These are phyloP conservation scores for Lycaon pictus DNA, from an alignment of 2,113 vertebrate species.

Conservation along the genomic window DNA sequence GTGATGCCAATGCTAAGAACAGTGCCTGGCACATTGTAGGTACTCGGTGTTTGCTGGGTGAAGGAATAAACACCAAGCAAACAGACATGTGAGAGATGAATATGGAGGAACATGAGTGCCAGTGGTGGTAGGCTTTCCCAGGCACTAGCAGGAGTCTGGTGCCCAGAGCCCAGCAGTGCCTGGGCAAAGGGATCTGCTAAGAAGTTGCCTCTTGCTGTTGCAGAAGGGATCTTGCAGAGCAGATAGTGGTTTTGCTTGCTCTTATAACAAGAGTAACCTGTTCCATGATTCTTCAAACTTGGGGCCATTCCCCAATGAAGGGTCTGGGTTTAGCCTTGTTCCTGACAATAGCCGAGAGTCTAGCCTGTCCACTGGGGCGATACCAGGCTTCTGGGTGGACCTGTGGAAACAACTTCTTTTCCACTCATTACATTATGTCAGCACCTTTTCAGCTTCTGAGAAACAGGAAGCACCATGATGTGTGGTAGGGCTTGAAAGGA, in stretches of 20 bases:
- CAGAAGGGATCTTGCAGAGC: not conserved
- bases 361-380: not conserved
- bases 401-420: not conserved
- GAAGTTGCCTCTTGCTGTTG: not conserved
- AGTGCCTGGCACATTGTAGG: not conserved
- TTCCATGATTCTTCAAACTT: not conserved
- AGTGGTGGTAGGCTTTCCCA: not conserved
- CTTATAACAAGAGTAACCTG: not conserved
- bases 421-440: slow-evolving; percentile 40
- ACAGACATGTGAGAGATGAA: not conserved
- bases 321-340: not conserved
- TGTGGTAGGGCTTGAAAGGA: slow-evolving; percentile 34
- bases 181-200: no score
- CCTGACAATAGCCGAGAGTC: not conserved
- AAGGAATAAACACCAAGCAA: not conserved
- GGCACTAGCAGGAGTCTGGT: not conserved
- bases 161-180: not conserved
- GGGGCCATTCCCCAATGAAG: rapidly evolving
- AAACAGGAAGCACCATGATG: slow-evolving; percentile 72
- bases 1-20: not conserved
- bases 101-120: not conserved
- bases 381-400: not conserved
- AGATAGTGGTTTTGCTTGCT: rapidly evolving
- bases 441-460: slow-evolving; percentile 70
- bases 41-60: not conserved